phyloP scores from a whole-genome alignment of 2,888 invertebrate species.

The Eustalomyia histrio region DNA sequence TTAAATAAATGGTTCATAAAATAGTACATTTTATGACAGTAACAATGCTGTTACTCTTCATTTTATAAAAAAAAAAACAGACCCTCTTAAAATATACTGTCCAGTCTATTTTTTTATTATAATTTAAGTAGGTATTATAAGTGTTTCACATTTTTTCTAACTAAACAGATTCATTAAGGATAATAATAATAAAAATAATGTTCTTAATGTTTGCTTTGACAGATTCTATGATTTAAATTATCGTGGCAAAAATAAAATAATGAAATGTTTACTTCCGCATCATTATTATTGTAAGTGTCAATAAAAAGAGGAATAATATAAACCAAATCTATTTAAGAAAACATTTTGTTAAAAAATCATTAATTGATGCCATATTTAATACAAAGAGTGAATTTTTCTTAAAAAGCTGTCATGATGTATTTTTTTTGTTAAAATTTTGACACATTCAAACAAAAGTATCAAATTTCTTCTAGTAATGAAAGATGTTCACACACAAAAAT shows the following conservation, averaged over 20 bases:
- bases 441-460: constrained; percentile 38
- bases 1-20: constrained; percentile 57
- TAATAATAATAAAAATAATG: constrained; percentile 16
- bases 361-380: background rate
- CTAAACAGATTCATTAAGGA: constrained; percentile 33
- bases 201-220: constrained; percentile 22
- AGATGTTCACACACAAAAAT: constrained; percentile 14
- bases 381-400: constrained; percentile 22
- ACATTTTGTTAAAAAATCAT: background rate
- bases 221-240: constrained; percentile 4
- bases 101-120: constrained; percentile 48
- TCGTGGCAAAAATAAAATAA: background rate
- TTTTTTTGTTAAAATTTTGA: constrained; percentile 8
- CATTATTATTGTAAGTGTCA: constrained; percentile 53
- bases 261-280: constrained; percentile 35
- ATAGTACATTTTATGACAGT: constrained; percentile 37
- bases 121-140: constrained; percentile 33
- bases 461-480: constrained; percentile 13
- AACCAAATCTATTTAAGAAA: background rate
- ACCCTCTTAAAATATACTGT: background rate
- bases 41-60: background rate
- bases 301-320: background rate
- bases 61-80: constrained; percentile 11
- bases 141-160: constrained; percentile 2
- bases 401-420: constrained; percentile 33